Evolutionary conservation across 2,888 invertebrate genomes (phyloP).

Genomic region (Parelbella ahira): DNA sequence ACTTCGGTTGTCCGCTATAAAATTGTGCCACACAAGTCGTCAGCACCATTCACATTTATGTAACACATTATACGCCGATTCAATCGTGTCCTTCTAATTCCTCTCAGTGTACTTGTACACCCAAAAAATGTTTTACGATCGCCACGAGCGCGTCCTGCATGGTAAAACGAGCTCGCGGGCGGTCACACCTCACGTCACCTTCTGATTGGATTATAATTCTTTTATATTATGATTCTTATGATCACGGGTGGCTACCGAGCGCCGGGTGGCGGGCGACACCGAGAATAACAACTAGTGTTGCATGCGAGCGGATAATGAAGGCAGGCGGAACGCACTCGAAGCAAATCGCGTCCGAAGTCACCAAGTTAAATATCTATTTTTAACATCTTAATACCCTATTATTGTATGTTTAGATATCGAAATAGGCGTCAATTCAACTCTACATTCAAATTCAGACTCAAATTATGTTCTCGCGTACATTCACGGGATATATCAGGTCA

Average conservation of each 20-base stretch:
- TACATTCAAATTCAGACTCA: constrained; percentile 7
- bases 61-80: constrained; percentile 30
- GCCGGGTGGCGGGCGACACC: constrained; percentile 61
- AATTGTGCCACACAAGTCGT: constrained; percentile 29
- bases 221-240: constrained; percentile 78
- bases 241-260: constrained; percentile 67
- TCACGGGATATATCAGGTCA: constrained; percentile 36
- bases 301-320: constrained; percentile 25
- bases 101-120: constrained; percentile 47
- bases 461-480: constrained; percentile 16
- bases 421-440: constrained; percentile 2
- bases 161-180: constrained; percentile 65
- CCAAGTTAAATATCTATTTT: too few species aligned
- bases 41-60: constrained; percentile 28
- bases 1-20: too few species aligned
- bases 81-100: constrained; percentile 58
- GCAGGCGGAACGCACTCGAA: too few species aligned
- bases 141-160: constrained; percentile 59
- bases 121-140: constrained; percentile 74
- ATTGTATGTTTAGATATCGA: not conserved
- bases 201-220: constrained; percentile 79
- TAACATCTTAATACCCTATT: too few species aligned
- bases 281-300: constrained; percentile 67
- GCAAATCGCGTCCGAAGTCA: too few species aligned
- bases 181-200: constrained; percentile 66